A percentile compares a stretch with the other conserved stretches of the same genome.
These are phyloP conservation scores for Thelaira solivaga DNA, from an alignment of 2,888 invertebrate genomes.

Conservation along the genomic window DNA sequence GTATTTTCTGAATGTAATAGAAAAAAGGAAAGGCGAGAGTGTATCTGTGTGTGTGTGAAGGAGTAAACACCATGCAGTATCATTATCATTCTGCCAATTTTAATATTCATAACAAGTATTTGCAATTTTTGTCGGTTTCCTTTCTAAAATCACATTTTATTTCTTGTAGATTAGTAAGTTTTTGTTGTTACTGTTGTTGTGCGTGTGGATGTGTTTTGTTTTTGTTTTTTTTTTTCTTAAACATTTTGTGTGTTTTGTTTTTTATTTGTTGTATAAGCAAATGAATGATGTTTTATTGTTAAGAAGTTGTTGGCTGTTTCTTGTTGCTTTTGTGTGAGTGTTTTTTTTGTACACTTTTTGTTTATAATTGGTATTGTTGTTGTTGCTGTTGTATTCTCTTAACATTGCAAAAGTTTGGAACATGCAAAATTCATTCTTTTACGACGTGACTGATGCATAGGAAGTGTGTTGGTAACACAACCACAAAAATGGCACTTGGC, in stretches of 20 bases:
- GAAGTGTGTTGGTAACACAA: slow-evolving; percentile 60
- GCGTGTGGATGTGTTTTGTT: slow-evolving; percentile 35
- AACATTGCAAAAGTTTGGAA: slow-evolving; percentile 45
- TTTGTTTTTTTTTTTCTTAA: neutral
- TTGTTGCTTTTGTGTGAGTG: neutral
- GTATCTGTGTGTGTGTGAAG: neutral
- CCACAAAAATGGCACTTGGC: slow-evolving; percentile 59
- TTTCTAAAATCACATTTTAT: slow-evolving; percentile 63
- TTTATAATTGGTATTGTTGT: neutral
- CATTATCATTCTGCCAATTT: slow-evolving; percentile 65
- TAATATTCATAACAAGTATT: slow-evolving; percentile 71
- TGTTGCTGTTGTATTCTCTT: slow-evolving; percentile 17
- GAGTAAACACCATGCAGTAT: slow-evolving; percentile 5
- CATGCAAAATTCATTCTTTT: slow-evolving; percentile 61
- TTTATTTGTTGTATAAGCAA: slow-evolving; percentile 24
- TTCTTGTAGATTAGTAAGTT: slow-evolving; percentile 47
- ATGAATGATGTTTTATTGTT: slow-evolving; percentile 44
- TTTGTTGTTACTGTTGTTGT: too few relatives aligned
- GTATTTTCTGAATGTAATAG: too few relatives aligned
- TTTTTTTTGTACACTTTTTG: slow-evolving; percentile 1
- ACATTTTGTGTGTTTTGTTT: slow-evolving; percentile 31
- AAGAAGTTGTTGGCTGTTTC: slow-evolving; percentile 17
- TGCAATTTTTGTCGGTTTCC: slow-evolving; percentile 71
- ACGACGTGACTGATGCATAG: slow-evolving; percentile 61
- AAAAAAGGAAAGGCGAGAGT: too few relatives aligned